A percentile compares a stretch with the other conserved stretches of the same genome.
phyloP scores from a whole-genome alignment of 2,113 vertebrate species.

The Myanophis thanlyinensis region DNA sequence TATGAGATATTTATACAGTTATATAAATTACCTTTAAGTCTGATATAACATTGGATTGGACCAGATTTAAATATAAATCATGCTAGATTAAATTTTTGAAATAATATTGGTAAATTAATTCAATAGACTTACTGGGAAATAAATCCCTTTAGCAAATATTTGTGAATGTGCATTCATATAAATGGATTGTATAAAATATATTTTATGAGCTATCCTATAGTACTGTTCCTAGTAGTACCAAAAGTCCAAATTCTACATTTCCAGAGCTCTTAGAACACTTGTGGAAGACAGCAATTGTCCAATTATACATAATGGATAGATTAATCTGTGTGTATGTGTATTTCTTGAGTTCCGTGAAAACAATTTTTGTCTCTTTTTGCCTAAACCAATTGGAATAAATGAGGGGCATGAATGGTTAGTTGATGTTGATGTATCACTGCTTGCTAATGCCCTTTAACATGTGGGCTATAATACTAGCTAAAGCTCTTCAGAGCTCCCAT shows the following conservation, averaged over 20 bases:
- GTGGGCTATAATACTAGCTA: constrained; percentile 22
- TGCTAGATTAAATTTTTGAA: background rate
- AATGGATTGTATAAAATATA: background rate
- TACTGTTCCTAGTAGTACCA: background rate
- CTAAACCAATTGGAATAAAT: constrained; percentile 17
- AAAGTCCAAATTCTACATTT: constrained; percentile 8
- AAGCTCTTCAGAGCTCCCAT: constrained; percentile 13
- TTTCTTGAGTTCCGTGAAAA: background rate
- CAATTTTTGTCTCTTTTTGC: rapidly evolving
- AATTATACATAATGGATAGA: background rate
- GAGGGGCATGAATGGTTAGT: background rate
- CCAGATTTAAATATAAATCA: background rate
- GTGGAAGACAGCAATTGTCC: background rate
- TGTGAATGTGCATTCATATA: background rate
- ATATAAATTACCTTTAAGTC: background rate
- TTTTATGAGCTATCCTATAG: background rate
- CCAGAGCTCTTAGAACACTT: background rate
- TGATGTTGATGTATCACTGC: constrained; percentile 40
- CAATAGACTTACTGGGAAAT: background rate
- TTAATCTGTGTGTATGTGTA: background rate
- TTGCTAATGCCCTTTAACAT: constrained; percentile 40
- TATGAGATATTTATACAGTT: background rate
- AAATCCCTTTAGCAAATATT: background rate
- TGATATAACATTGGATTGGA: background rate
- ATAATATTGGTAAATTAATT: background rate